Percentiles rank a stretch among this genome's conserved stretches.
Conservation (phyloP, 2,797 vertebrate genomes). For the Coracias cyanogaster region DNA sequence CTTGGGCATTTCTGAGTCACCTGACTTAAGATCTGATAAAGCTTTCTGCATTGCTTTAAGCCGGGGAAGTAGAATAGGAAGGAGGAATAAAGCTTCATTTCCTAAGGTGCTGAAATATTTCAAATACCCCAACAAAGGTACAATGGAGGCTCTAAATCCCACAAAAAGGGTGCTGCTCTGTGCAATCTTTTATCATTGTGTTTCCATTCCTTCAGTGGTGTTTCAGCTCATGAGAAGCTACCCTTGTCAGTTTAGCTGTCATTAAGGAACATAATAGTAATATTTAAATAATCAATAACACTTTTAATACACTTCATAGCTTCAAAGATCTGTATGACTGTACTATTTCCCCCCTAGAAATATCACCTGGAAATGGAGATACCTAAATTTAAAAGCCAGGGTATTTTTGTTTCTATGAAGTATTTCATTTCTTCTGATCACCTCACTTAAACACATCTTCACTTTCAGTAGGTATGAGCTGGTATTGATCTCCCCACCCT, state of each 20-base stretch:
- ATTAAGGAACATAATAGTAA: background rate
- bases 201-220: background rate
- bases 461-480: constrained; percentile 25
- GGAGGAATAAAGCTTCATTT: background rate
- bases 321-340: background rate
- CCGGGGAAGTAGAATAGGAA: background rate
- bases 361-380: background rate
- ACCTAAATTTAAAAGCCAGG: background rate
- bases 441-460: background rate
- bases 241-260: background rate
- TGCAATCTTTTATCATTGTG: background rate
- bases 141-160: background rate
- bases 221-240: background rate
- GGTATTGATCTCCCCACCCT: background rate
- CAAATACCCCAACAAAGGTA: background rate
- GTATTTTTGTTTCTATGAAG: background rate
- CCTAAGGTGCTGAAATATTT: background rate
- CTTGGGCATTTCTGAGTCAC: background rate
- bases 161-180: background rate
- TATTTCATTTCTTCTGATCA: background rate
- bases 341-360: background rate
- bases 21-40: background rate
- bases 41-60: background rate
- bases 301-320: background rate
- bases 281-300: background rate